Conservation (phyloP, 2,888 invertebrate species). For the Limnephilus lunatus region DNA sequence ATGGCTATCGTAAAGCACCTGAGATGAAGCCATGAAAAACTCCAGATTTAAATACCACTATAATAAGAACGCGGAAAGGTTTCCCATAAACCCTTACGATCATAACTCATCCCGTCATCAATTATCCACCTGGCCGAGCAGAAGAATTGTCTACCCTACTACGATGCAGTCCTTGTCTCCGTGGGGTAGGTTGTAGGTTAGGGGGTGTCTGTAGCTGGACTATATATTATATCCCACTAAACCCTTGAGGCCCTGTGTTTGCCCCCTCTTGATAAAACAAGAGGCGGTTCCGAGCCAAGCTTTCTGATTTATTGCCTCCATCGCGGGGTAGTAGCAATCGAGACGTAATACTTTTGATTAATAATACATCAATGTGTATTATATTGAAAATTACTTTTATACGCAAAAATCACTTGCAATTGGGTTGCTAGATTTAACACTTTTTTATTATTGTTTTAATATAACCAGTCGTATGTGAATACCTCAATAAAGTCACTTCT, state of each 20-base stretch:
- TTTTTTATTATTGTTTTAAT: no score
- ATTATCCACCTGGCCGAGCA: not conserved
- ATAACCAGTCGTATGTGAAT: no score
- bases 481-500: no score
- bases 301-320: not conserved
- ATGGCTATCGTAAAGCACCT: not conserved
- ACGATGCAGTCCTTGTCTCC: not conserved
- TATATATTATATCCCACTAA: not conserved
- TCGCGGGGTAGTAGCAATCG: not conserved
- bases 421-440: no score
- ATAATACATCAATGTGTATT: not conserved
- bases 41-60: not conserved
- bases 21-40: not conserved
- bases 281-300: not conserved
- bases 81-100: not conserved
- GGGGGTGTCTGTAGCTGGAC: no score
- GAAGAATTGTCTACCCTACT: conserved; percentile 1
- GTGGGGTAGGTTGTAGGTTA: not conserved
- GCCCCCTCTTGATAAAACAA: not conserved
- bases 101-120: not conserved
- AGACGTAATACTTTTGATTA: not conserved
- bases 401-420: no score
- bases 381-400: no score
- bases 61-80: not conserved
- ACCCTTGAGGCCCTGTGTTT: not conserved